A percentile compares a stretch with the other conserved stretches of the same genome.
Conservation (phyloP, 2,797 vertebrate species). For the Loris lydekkerianus region DNA sequence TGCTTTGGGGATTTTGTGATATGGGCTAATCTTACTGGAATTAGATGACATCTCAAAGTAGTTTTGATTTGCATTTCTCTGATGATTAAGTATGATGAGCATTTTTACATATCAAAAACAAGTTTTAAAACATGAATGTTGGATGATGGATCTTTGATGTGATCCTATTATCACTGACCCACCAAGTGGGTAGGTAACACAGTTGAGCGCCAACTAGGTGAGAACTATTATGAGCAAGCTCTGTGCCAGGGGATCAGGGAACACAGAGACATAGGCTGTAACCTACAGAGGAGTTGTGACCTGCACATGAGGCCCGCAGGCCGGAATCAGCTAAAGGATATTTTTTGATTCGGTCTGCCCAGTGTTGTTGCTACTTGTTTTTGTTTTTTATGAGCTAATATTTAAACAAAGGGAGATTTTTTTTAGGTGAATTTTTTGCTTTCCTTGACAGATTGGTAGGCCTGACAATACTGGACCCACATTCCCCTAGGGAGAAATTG, state of each 20-base stretch:
- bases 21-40: too few relatives aligned
- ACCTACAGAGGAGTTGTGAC: neutral
- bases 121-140: conserved; percentile 55
- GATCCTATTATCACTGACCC: neutral
- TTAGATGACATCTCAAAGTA: too few relatives aligned
- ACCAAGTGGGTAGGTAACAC: neutral
- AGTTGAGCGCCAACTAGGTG: neutral
- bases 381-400: neutral
- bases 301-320: neutral
- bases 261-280: neutral
- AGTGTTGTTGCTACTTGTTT: neutral
- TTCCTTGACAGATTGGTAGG: conserved; percentile 12
- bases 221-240: neutral
- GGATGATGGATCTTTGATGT: neutral
- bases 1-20: too few relatives aligned
- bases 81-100: too few relatives aligned
- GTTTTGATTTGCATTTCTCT: too few relatives aligned
- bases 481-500: neutral
- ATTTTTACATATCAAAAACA: neutral
- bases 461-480: neutral
- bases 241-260: neutral
- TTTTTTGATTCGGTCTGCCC: neutral
- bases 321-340: neutral
- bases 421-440: neutral
- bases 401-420: neutral